phyloP scores from a whole-genome alignment of 1,140 invertebrate species.

The Eupeodes corollae region DNA sequence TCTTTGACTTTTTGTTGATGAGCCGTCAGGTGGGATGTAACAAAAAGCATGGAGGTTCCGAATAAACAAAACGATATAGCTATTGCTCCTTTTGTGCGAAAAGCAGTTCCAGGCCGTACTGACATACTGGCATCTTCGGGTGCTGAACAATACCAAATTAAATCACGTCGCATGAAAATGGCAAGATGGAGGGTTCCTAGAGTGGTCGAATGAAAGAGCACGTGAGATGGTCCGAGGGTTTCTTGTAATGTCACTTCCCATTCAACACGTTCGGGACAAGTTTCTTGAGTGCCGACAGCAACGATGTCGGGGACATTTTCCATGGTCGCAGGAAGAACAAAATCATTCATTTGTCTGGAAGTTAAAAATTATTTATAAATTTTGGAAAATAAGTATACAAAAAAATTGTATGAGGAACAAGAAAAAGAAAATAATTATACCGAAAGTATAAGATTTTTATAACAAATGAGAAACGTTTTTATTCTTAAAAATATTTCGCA shows the following conservation, averaged over 20 bases:
- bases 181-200: slow-evolving; percentile 78
- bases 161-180: slow-evolving; percentile 75
- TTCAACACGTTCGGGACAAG: slow-evolving; percentile 67
- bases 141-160: slow-evolving; percentile 90
- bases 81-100: slow-evolving; percentile 86
- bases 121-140: slow-evolving; percentile 76
- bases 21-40: slow-evolving; percentile 85
- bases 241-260: slow-evolving; percentile 89
- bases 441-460: too few relatives aligned
- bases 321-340: slow-evolving; percentile 71
- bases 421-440: too few relatives aligned
- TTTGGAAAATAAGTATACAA: too few relatives aligned
- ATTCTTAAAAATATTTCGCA: too few relatives aligned
- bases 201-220: slow-evolving; percentile 67
- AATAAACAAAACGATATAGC: slow-evolving; percentile 82
- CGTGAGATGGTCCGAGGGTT: slow-evolving; percentile 80
- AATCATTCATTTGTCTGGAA: slow-evolving; percentile 66
- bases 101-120: slow-evolving; percentile 74
- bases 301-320: slow-evolving; percentile 83
- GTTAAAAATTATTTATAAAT: neutral
- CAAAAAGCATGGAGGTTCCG: slow-evolving; percentile 85
- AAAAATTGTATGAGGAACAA: too few relatives aligned
- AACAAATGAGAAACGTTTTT: too few relatives aligned
- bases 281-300: slow-evolving; percentile 87
- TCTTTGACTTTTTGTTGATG: slow-evolving; percentile 81